Conservation (phyloP, 2,888 invertebrate genomes). For the Oscheius sp. region DNA sequence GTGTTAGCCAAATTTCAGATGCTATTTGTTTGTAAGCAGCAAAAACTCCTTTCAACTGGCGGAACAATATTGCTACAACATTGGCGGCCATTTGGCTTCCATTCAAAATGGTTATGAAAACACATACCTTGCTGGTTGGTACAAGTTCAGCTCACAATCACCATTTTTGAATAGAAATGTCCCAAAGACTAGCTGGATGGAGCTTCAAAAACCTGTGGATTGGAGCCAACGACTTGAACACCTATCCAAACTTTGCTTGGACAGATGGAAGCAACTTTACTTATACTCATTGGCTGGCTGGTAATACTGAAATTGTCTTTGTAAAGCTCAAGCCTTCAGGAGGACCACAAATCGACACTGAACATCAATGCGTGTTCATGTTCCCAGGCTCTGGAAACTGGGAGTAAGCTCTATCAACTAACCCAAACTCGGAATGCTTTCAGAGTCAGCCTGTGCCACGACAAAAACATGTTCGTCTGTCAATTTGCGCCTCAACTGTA, state of each 20-base stretch:
- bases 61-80: slow-evolving; percentile 24
- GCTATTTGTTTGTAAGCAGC: slow-evolving; percentile 10
- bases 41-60: neutral
- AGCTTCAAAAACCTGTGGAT: slow-evolving; percentile 15
- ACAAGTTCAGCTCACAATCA: neutral
- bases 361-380: slow-evolving; percentile 15
- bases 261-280: slow-evolving; percentile 5
- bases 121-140: neutral
- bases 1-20: neutral
- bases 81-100: slow-evolving; percentile 17
- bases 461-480: slow-evolving; percentile 17
- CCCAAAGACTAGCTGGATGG: neutral
- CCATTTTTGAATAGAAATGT: neutral
- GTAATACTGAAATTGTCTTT: too few relatives aligned
- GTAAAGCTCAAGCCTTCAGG: neutral
- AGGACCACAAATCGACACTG: neutral
- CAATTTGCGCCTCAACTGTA: neutral
- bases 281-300: slow-evolving; percentile 11
- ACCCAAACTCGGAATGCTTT: neutral
- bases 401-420: slow-evolving; percentile 1
- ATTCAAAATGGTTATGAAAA: slow-evolving; percentile 23
- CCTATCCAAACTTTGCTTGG: neutral
- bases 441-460: slow-evolving; percentile 3
- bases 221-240: slow-evolving; percentile 4
- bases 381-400: slow-evolving; percentile 7